Conservation (phyloP, 2,888 invertebrate genomes). For the Eucera pruinosa region DNA sequence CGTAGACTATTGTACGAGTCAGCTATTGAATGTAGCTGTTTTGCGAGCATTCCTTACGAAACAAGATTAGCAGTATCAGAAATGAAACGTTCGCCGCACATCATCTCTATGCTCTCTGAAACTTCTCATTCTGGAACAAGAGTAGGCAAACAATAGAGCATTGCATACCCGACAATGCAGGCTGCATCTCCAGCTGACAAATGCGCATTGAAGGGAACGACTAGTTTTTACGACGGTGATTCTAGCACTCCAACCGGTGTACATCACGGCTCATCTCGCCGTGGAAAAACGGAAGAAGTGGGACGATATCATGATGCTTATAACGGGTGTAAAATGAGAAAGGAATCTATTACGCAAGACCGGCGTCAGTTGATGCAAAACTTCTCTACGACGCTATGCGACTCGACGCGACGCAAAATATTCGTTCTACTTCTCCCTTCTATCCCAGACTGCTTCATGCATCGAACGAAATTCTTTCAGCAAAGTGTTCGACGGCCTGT, state of each 20-base stretch:
- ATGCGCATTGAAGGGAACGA: conserved; percentile 35
- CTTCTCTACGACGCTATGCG: conserved; percentile 45
- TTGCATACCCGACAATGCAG: conserved; percentile 19
- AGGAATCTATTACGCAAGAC: conserved; percentile 65
- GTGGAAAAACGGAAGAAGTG: conserved; percentile 8
- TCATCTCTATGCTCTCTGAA: not conserved
- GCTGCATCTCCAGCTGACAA: conserved; percentile 38
- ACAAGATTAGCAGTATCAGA: conserved; percentile 25
- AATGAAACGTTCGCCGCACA: conserved; percentile 5
- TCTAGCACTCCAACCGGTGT: conserved; percentile 11
- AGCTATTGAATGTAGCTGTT: too few relatives aligned
- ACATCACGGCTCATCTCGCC: conserved; percentile 27
- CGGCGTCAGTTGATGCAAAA: conserved; percentile 53
- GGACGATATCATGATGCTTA: conserved; percentile 32
- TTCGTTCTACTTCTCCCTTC: conserved; percentile 36
- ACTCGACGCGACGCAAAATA: too few relatives aligned
- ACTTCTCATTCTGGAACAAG: conserved; percentile 16
- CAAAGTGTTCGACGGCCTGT: conserved; percentile 65
- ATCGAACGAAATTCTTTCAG: conserved; percentile 71
- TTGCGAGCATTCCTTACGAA: not conserved
- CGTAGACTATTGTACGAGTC: too few relatives aligned
- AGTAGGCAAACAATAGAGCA: conserved; percentile 25
- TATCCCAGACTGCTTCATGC: conserved; percentile 44
- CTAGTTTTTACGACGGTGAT: conserved; percentile 42
- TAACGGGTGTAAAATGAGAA: conserved; percentile 60